phyloP scores from a whole-genome alignment of 2,888 invertebrate species.

The Ophioninae sp. region DNA sequence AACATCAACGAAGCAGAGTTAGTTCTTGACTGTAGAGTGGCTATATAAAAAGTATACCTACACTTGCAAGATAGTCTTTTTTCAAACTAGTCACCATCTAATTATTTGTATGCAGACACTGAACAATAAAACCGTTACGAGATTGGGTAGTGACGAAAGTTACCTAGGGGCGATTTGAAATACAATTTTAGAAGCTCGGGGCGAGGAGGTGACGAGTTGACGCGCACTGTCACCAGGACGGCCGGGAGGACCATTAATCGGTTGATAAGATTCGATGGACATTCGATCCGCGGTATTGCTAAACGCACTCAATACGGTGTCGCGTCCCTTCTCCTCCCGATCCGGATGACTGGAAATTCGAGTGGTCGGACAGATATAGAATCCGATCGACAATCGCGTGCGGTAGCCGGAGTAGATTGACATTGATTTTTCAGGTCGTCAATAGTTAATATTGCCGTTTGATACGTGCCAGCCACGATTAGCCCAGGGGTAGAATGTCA shows the following conservation, averaged over 20 bases:
- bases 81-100: no score
- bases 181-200: no score
- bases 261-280: not conserved
- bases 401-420: slow-evolving; percentile 11
- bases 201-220: no score
- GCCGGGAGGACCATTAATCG: not conserved
- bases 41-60: no score
- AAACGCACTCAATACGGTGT: slow-evolving; percentile 71
- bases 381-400: slow-evolving; percentile 29
- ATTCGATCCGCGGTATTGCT: not conserved
- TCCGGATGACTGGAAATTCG: not conserved
- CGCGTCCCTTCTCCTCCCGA: slow-evolving; percentile 64
- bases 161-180: no score
- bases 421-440: slow-evolving; percentile 36
- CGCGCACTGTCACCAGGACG: no score
- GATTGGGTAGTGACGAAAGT: no score
- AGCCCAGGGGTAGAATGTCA: slow-evolving; percentile 11
- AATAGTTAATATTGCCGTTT: slow-evolving; percentile 31
- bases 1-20: no score
- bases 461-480: slow-evolving; percentile 12
- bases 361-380: not conserved
- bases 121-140: no score
- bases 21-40: no score
- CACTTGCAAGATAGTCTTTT: no score
- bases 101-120: no score